Base-by-base conservation (phyloP, 2,888 invertebrate species). In the Phengaris alcon region DNA sequence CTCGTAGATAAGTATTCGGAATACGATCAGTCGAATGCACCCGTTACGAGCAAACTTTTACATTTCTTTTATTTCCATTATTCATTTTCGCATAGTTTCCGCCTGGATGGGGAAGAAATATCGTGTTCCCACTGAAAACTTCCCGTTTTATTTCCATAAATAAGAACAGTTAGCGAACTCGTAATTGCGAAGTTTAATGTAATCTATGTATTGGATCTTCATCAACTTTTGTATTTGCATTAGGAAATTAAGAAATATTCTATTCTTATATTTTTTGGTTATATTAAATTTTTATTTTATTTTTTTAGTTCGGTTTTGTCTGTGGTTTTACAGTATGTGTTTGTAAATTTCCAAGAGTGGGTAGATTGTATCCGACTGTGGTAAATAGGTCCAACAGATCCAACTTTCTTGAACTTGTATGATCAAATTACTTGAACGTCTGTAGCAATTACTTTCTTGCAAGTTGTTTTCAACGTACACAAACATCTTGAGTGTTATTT, bases 41-140 rank as follows among this genome's bases (percentile, higher is more conserved):
- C 75, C 69, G 69, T 68, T 69, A 46, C 54, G 54, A 64, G 48
- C 46, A 35, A 75, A 75, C 75, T 70, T 57, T 68, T 68, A 57
- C 70, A 57, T 57, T 75, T 55, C 75, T 75, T 57, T 55, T 75
- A 69, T 55, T 69, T 75, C 72, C 72, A 72, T 72, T 72, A 72
- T 72, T 72, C 72, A 72, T 69, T 54, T 75, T 69, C 22, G 68
- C 68, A 75, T 69, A 75, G 75, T 75, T 75, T 55, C 68, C 55
- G 68, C 15, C 55, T 55, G 69, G 48, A 52, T 69, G 68, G 44
- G 68, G 68, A 68, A 78, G 76, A 78, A 78, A 80, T 78, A 80
- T 80, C 77, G 78, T 78, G 79, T 81, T 80, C 76, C 79, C 79
- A 79, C 78, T 80, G 80, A 79, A 80, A 81, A 79, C 77, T 81